phyloP scores from a whole-genome alignment of 2,888 invertebrate genomes.

The Thymelicus acteon region DNA sequence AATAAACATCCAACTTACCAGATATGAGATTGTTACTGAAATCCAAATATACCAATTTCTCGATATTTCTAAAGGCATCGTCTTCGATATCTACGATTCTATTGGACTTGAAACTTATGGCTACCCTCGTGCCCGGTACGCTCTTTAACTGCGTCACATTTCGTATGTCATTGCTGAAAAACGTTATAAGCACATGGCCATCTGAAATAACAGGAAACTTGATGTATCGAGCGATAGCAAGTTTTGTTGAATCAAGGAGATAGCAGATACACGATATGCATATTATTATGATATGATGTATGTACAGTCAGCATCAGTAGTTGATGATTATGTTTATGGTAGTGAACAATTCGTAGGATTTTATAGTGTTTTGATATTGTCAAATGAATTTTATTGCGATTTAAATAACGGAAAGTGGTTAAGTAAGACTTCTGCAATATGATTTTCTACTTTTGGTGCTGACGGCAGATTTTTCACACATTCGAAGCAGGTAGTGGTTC shows the following conservation, averaged over 20 bases:
- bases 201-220: constrained; percentile 54
- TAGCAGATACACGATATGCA: not conserved
- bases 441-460: too few relatives aligned
- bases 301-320: too few relatives aligned
- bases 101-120: constrained; percentile 83
- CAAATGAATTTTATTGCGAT: too few relatives aligned
- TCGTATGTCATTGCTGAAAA: constrained; percentile 83
- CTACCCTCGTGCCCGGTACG: constrained; percentile 71
- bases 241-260: not conserved
- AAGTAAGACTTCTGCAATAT: too few relatives aligned
- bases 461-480: too few relatives aligned
- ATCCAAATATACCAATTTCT: constrained; percentile 81
- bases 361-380: too few relatives aligned
- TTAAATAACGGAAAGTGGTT: too few relatives aligned
- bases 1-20: constrained; percentile 58
- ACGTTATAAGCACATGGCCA: constrained; percentile 78
- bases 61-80: constrained; percentile 79
- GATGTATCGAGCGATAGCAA: not conserved
- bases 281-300: too few relatives aligned
- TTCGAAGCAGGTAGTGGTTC: too few relatives aligned
- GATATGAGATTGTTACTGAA: constrained; percentile 83
- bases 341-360: too few relatives aligned
- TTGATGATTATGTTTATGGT: too few relatives aligned
- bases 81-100: constrained; percentile 77
- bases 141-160: constrained; percentile 73